Conservation (phyloP, 1,140 invertebrate species). For the Plutomurus gul region DNA sequence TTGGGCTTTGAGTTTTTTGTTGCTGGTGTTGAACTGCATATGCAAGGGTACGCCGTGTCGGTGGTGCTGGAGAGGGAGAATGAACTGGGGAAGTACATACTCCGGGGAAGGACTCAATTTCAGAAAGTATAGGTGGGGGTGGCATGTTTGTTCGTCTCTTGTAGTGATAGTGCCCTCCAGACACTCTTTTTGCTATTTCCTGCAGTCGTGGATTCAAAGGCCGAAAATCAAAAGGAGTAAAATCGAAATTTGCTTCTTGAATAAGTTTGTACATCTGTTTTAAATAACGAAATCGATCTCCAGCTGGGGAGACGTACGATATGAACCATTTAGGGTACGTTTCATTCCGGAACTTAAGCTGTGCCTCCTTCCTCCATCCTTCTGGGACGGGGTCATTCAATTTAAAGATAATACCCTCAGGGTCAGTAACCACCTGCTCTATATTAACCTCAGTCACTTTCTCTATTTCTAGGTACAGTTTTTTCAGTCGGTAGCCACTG, state of each 20-base stretch:
- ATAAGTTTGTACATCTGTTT: constrained; percentile 6
- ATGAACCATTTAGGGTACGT: not conserved
- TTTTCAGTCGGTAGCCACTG: not conserved
- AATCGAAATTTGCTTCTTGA: constrained; percentile 12
- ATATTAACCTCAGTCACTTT: constrained; percentile 2
- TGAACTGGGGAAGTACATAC: not conserved
- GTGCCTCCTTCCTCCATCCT: constrained; percentile 3
- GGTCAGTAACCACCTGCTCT: not conserved
- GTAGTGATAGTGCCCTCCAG: not conserved
- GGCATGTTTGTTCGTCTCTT: constrained; percentile 8
- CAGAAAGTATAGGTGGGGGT: not conserved
- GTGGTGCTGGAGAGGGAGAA: not conserved
- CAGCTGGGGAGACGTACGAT: not conserved
- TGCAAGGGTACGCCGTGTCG: not conserved
- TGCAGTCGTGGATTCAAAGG: not conserved
- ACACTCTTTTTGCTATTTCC: not conserved
- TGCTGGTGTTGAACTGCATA: not conserved
- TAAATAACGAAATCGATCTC: not conserved
- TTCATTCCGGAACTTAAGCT: constrained; percentile 1
- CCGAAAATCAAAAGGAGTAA: not conserved
- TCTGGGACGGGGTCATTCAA: not conserved
- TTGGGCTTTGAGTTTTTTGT: too few species aligned
- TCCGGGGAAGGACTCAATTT: not conserved
- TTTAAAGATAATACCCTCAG: not conserved
- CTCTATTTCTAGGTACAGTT: constrained; percentile 12